Evolutionary conservation across 2,113 vertebrate species (phyloP), one percentile per base, ranked within the genome.

Genomic region (Mobula hypostoma): DNA sequence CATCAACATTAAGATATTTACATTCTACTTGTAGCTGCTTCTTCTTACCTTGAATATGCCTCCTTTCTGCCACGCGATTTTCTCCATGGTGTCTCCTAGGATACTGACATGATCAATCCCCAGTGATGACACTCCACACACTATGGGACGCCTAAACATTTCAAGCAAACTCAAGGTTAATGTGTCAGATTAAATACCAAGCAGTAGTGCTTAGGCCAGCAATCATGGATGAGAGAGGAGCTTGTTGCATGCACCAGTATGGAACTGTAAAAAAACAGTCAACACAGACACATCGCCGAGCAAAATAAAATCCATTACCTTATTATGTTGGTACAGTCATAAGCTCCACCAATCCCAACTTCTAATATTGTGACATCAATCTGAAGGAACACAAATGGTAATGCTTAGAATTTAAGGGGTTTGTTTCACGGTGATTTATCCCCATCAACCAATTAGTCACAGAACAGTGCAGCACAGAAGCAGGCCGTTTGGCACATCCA

Each of bases 1-100:
- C 17, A 27, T 29, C 61, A 88, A 8, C 2, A n/a, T 58, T 58
- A 66, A 68, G 29, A 1, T 32, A 32, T 12, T 88, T 66, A 79
- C 77, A 32, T 14, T 9, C 77, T 12, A 79, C 12, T 27, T 87
- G 21, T 61, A n/a, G 12, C 27, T 0, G 66, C 58, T 29, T 72
- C 74, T n/a, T 80, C 94, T 77, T 95, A 99, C 99, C 98, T 99
- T 99, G 95, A 99, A 99, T 95, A 99, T 99, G 82, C 99, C 99
- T 15, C 97, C 99, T 95, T 99, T 99, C 95, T 99, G 99, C 99
- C 99, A 99, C 0, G 99, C 98, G 0, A 99, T 99, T 96, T 99
- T 98, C 94, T 99, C 98, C 40, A 99, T 95, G 0, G 98, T 99
- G 96, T 99, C 98, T 76, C 99, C 99, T 15, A 99, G 96, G 94